Base-by-base conservation (phyloP, 2,797 vertebrate species). In the Enteromius viviparus region DNA sequence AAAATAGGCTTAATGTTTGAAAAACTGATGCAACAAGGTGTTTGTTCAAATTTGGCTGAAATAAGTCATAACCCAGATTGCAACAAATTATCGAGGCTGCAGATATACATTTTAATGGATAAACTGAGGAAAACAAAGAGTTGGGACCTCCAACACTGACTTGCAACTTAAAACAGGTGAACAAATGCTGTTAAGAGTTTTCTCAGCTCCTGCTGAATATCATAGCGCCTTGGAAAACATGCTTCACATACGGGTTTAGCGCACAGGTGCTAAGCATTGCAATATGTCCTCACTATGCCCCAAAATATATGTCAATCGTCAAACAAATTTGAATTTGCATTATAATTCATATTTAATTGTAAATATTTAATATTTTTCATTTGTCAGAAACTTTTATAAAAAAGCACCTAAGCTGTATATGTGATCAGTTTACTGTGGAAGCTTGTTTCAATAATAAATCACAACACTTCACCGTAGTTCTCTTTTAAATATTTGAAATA, bases 81-180 rank as follows among this genome's bases (percentile, higher is more conserved):
- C 23, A 66, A 78, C 26, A 49, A 83, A 42, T 26, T 19, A 74
- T 40, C 76, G 51, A 80, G 66, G 78, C 82, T 86, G 29, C 29
- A 65, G 19, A 64, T 32, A 34, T 89, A 85, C 89, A 87, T 84
- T 81, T 83, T 45, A 6, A 14, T 45, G 11, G 40, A 69, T 87
- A 85, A 87, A 66, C 75, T 87, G 84, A 77, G 85, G 80, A 82
- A 90, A 89, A 77, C 71, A 85, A 82, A 87, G 84, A 87, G 81
- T 76, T 5, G n/a, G 88, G 88, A 92, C 91, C 90, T 90, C 89
- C 91, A 87, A 76, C 84, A 88, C 89, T 82, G 91, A 91, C 84
- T 82, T 84, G 82, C 91, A 90, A 92, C 88, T 87, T 90, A 88
- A 91, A 93, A 90, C 92, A 93, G 92, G 92, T 93, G 90, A 87